Evolutionary conservation across 2,113 vertebrate species (phyloP).

Genomic region (Columba livia): DNA sequence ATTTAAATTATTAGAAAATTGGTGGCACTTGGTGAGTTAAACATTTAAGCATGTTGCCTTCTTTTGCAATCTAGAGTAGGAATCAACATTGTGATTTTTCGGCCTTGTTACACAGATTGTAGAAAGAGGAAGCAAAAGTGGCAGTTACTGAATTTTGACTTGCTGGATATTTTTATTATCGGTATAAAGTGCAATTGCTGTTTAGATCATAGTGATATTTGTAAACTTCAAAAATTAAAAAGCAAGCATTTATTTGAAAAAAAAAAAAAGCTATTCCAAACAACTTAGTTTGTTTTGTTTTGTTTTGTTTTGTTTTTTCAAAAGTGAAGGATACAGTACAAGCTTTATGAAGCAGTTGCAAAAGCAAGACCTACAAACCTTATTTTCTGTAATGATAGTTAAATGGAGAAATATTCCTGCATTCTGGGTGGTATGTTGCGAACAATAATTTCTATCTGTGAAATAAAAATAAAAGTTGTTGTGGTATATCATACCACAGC

Average conservation of each 20-base stretch:
- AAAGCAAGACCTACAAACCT: background rate
- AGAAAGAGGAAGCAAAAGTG: background rate
- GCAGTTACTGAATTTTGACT: background rate
- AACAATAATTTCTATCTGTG: background rate
- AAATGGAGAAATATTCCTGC: background rate
- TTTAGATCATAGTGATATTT: background rate
- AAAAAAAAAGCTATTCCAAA: background rate
- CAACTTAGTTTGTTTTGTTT: background rate
- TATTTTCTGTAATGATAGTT: conserved; percentile 20
- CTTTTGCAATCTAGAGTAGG: background rate
- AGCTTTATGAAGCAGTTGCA: background rate
- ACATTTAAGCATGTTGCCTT: background rate
- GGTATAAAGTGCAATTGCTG: background rate
- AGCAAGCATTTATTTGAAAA: background rate
- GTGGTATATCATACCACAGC: background rate
- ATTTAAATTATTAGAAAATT: background rate
- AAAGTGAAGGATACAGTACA: background rate
- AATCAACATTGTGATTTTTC: background rate
- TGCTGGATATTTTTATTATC: background rate
- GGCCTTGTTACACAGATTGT: background rate
- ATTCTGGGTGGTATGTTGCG: background rate
- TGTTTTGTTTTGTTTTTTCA: background rate
- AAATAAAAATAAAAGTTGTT: background rate
- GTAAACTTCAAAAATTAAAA: background rate
- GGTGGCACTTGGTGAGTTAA: background rate